Conservation (phyloP, 30 jellyfish, hydroid and myxozoan genomes). For the Pelagia noctiluca region DNA sequence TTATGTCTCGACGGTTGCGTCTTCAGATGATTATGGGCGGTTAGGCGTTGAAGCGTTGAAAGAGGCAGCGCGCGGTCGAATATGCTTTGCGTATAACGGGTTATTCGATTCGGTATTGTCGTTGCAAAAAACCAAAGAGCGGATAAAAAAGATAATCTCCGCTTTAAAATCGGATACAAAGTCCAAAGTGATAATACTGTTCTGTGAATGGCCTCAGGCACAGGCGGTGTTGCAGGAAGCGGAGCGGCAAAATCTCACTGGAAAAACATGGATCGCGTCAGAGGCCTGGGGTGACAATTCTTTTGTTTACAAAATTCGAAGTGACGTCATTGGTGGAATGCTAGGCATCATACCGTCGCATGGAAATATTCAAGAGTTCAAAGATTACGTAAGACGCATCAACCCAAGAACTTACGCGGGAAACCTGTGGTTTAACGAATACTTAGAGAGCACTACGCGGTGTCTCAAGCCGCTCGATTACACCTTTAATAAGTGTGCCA, state of each 20-base stretch:
- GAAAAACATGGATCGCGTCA: slow-evolving; percentile 77
- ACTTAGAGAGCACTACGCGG: slow-evolving; percentile 18
- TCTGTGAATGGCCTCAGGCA: slow-evolving; percentile 66
- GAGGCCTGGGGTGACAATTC: slow-evolving; percentile 81
- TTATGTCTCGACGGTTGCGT: slow-evolving; percentile 82
- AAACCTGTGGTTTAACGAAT: slow-evolving; percentile 64
- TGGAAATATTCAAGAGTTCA: slow-evolving; percentile 46
- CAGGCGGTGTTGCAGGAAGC: slow-evolving; percentile 80
- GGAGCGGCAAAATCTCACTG: slow-evolving; percentile 58
- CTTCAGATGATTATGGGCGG: slow-evolving; percentile 92
- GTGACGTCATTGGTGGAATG: slow-evolving; percentile 68
- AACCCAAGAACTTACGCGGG: slow-evolving; percentile 19
- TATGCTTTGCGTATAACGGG: slow-evolving; percentile 70
- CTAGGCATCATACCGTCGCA: slow-evolving; percentile 61
- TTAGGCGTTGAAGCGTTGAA: slow-evolving; percentile 73
- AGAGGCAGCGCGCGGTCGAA: slow-evolving; percentile 37
- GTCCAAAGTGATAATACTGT: slow-evolving; percentile 63
- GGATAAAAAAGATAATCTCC: slow-evolving; percentile 43
- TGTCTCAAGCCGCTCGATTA: slow-evolving; percentile 48
- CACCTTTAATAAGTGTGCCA: slow-evolving; percentile 53
- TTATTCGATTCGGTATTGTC: slow-evolving; percentile 43
- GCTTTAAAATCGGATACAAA: slow-evolving; percentile 39
- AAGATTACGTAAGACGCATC: slow-evolving; percentile 16
- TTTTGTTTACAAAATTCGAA: slow-evolving; percentile 43
- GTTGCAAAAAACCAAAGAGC: slow-evolving; percentile 36